These are phyloP conservation scores for Acleris cristana DNA, from an alignment of 2,888 invertebrate species.

Conservation along the genomic window DNA sequence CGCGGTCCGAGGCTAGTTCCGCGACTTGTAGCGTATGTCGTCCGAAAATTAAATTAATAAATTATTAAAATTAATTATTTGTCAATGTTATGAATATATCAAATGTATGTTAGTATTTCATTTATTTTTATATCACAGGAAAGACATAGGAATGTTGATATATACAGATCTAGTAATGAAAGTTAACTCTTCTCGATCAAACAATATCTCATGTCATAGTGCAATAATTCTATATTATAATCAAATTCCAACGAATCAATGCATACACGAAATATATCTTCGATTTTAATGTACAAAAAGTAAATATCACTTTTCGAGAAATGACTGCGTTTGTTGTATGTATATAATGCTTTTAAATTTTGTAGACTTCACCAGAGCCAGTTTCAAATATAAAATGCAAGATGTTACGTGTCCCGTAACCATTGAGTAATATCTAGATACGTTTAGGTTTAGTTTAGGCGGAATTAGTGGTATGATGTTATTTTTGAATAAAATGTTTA, in stretches of 20 bases:
- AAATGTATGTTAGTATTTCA: slow-evolving; percentile 39
- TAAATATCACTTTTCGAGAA: slow-evolving; percentile 44
- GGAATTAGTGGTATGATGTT: slow-evolving; percentile 70
- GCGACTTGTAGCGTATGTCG: slow-evolving; percentile 38
- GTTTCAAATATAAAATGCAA: slow-evolving; percentile 51
- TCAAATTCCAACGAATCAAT: slow-evolving; percentile 41
- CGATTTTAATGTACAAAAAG: slow-evolving; percentile 49
- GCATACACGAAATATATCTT: slow-evolving; percentile 33
- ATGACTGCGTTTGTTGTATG: slow-evolving; percentile 70
- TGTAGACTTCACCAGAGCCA: slow-evolving; percentile 50
- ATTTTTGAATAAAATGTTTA: slow-evolving; percentile 67
- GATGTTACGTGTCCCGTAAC: slow-evolving; percentile 40
- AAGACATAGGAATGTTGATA: slow-evolving; percentile 24
- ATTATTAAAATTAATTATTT: slow-evolving; percentile 49
- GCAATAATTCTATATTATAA: slow-evolving; percentile 43
- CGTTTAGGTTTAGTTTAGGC: slow-evolving; percentile 74
- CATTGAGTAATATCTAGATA: slow-evolving; percentile 58
- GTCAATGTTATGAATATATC: slow-evolving; percentile 42
- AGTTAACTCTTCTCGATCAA: slow-evolving; percentile 23
- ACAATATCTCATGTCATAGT: slow-evolving; percentile 38
- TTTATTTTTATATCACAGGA: slow-evolving; percentile 34
- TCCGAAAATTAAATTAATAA: slow-evolving; percentile 53
- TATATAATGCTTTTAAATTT: slow-evolving; percentile 73
- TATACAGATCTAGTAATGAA: slow-evolving; percentile 26
- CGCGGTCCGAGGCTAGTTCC: no score